These are phyloP conservation scores for Oophaga sylvatica DNA, from an alignment of 2,797 vertebrate species.

Conservation along the genomic window DNA sequence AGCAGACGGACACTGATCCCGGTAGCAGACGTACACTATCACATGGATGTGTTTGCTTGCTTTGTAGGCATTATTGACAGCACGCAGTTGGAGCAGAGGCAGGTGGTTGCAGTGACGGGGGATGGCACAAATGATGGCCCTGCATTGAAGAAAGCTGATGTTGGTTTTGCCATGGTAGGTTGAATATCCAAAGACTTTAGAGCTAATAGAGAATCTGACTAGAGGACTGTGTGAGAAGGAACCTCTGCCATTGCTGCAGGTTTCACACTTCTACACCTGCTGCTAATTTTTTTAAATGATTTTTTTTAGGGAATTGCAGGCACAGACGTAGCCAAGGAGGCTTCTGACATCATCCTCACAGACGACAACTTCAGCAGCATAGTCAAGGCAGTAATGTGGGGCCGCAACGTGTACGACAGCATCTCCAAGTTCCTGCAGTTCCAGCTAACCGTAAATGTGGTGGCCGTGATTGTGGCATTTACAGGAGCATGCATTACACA, in stretches of 20 bases:
- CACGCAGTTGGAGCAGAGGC: constrained; percentile 88
- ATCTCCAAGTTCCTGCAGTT: no score
- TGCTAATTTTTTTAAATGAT: no score
- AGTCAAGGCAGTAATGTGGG: no score
- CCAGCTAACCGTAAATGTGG: no score
- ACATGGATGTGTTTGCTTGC: background rate
- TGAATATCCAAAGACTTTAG: background rate
- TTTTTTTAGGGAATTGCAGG: constrained; percentile 90
- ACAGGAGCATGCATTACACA: no score
- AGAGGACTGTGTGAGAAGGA: no score
- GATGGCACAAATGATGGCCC: constrained; percentile 98
- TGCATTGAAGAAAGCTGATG: constrained; percentile 96
- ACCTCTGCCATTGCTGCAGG: no score
- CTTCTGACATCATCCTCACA: constrained; percentile 96
- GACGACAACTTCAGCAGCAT: constrained; percentile 75
- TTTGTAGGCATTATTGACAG: constrained; percentile 96
- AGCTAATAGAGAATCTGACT: no score
- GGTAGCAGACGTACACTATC: background rate
- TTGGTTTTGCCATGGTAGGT: constrained; percentile 97
- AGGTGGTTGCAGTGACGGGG: constrained; percentile 97
- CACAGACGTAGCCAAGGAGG: constrained; percentile 97
- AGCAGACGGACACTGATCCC: background rate
- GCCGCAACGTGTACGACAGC: no score
- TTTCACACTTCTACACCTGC: background rate
- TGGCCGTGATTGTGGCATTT: no score